phyloP scores from a whole-genome alignment of 2,888 invertebrate genomes.

The Caenorhabditis sinica region DNA sequence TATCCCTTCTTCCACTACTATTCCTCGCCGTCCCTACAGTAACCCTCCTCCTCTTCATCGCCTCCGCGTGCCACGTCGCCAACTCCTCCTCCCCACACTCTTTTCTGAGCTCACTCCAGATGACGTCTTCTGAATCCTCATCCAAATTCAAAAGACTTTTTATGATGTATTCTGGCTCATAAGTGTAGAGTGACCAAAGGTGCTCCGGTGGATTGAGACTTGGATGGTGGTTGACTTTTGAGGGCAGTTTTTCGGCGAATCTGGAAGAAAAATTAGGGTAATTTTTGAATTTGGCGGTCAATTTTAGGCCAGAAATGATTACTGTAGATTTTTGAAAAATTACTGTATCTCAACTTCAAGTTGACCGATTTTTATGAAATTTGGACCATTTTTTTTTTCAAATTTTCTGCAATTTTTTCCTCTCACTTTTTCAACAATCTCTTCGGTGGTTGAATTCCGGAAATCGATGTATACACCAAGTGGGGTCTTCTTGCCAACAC shows the following conservation, averaged over 20 bases:
- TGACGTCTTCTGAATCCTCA: constrained; percentile 33
- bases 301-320: neutral
- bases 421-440: constrained; percentile 12
- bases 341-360: no score
- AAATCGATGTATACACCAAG: constrained; percentile 31
- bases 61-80: constrained; percentile 10
- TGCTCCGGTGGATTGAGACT: neutral
- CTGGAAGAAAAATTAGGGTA: neutral
- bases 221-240: neutral
- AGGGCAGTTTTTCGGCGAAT: neutral
- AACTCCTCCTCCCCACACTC: neutral
- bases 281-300: neutral
- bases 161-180: constrained; percentile 12
- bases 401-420: neutral
- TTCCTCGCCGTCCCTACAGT: neutral
- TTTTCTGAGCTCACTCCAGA: constrained; percentile 9
- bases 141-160: constrained; percentile 30
- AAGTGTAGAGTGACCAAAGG: neutral
- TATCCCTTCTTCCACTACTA: constrained; percentile 17
- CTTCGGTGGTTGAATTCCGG: constrained; percentile 11
- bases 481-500: constrained; percentile 12
- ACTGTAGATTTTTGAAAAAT: neutral
- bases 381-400: neutral
- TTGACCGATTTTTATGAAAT: neutral
- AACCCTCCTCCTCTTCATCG: neutral